Conservation (phyloP, 2,797 vertebrate genomes). For the Notoglanidium macrostoma region DNA sequence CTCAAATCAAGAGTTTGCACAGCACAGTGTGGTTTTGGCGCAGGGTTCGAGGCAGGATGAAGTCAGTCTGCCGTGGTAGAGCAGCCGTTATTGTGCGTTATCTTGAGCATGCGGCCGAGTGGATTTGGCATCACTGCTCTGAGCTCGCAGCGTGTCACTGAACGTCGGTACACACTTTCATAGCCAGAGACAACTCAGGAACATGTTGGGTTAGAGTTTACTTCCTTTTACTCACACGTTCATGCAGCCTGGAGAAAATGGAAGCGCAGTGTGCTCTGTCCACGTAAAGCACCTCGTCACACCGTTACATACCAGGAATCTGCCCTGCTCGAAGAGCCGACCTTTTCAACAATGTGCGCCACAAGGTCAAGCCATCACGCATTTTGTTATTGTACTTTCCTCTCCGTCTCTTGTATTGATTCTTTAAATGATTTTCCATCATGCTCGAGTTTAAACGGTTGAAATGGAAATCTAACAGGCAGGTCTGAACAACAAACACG, state of each 20-base stretch:
- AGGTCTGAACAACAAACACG: not conserved
- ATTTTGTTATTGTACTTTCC: not conserved
- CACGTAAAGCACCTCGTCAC: not conserved
- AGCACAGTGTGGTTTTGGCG: slow-evolving; percentile 17
- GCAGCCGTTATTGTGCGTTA: not conserved
- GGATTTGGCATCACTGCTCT: not conserved
- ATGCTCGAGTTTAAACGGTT: not conserved
- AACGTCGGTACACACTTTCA: not conserved
- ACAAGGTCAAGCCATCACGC: not conserved
- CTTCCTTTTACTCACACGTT: not conserved
- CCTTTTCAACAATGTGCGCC: not conserved
- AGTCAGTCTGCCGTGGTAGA: slow-evolving; percentile 9
- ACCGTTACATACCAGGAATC: no score
- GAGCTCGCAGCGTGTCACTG: not conserved
- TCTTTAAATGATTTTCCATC: slow-evolving; percentile 23
- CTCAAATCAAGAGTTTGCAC: not conserved
- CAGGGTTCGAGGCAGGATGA: not conserved
- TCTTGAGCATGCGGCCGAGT: not conserved
- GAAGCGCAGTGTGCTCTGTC: not conserved
- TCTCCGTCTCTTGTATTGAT: not conserved
- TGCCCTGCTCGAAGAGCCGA: not conserved
- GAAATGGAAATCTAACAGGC: not conserved
- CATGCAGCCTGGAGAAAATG: not conserved
- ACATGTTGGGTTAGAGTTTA: slow-evolving; percentile 1
- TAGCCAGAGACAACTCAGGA: not conserved